A percentile compares a stretch with the other conserved stretches of the same genome.
These are phyloP conservation scores for Gisinianus flammeolus DNA, from an alignment of 2,888 invertebrate species.

Conservation along the genomic window DNA sequence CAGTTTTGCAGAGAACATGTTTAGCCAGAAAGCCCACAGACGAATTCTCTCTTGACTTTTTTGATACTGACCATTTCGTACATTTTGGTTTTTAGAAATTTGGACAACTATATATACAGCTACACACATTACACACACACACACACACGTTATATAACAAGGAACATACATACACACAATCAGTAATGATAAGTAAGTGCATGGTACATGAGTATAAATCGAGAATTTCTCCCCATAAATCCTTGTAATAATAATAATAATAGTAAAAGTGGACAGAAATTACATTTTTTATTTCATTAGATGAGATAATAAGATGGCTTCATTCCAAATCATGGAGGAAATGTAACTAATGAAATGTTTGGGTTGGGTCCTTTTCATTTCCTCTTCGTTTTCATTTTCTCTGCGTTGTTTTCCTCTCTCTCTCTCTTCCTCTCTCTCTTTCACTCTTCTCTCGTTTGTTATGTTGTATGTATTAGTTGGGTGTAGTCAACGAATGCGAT, in stretches of 20 bases:
- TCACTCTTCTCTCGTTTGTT: neutral
- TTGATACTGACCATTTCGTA: too few species aligned
- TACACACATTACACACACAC: too few species aligned
- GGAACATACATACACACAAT: too few species aligned
- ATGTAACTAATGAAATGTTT: neutral
- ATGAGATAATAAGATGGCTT: neutral
- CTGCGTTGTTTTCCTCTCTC: neutral
- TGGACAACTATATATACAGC: too few species aligned
- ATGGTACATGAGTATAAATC: too few species aligned
- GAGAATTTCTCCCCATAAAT: neutral
- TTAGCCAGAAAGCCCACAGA: too few species aligned
- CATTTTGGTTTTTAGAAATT: too few species aligned
- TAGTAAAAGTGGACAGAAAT: neutral
- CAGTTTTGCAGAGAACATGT: too few species aligned
- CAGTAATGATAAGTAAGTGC: too few species aligned
- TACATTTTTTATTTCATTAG: neutral
- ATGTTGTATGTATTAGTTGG: neutral
- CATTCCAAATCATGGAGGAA: neutral
- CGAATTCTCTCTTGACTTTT: too few species aligned
- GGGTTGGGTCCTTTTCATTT: constrained; percentile 12
- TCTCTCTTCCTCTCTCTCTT: neutral
- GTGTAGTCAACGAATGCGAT: neutral
- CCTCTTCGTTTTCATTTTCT: neutral
- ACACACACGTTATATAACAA: too few species aligned
- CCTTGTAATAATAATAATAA: neutral